Conservation (phyloP, 2,888 invertebrate genomes). For the Xestia xanthographa region DNA sequence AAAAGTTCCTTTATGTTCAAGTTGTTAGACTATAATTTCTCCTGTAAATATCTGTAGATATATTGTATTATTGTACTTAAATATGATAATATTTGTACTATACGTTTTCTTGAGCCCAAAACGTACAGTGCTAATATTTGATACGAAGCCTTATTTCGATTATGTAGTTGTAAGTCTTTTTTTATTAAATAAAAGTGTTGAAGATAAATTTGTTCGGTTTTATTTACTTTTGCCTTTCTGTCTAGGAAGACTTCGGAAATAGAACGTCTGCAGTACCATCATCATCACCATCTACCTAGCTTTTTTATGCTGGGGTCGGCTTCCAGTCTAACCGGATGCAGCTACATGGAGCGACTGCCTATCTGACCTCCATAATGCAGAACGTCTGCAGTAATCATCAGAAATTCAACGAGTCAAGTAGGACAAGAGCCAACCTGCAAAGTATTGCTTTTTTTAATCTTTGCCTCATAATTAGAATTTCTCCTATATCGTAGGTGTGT, state of each 20-base stretch:
- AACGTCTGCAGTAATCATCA: too few species aligned
- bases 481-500: too few species aligned
- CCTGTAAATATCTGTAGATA: constrained; percentile 66
- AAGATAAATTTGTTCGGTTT: constrained; percentile 22
- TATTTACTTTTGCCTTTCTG: background rate
- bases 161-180: constrained; percentile 70
- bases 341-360: too few species aligned
- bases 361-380: too few species aligned
- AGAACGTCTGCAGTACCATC: background rate
- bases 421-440: too few species aligned
- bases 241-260: background rate
- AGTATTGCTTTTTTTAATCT: too few species aligned
- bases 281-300: background rate
- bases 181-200: constrained; percentile 74
- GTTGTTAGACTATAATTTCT: constrained; percentile 66
- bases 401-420: too few species aligned
- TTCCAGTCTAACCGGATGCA: too few species aligned
- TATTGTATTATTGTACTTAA: constrained; percentile 64
- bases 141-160: constrained; percentile 66
- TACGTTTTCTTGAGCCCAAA: constrained; percentile 89
- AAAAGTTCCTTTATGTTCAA: constrained; percentile 79
- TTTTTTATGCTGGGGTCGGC: too few species aligned
- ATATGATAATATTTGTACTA: constrained; percentile 74
- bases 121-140: constrained; percentile 82
- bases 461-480: too few species aligned